Conservation (phyloP, 2,113 vertebrate genomes). For the Seriola quinqueradiata region DNA sequence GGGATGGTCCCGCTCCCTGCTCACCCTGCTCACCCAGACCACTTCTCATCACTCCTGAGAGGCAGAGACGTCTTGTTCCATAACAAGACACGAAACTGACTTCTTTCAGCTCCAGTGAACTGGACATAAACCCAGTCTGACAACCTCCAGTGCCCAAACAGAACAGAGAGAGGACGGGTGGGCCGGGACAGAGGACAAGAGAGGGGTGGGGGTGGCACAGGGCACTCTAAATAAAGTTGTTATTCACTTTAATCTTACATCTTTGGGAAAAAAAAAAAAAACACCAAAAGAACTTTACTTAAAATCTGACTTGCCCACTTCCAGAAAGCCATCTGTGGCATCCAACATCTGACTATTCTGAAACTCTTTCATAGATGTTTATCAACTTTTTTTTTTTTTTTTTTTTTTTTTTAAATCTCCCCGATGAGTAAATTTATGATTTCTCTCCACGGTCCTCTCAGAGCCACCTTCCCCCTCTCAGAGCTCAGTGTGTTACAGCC, state of each 20-base stretch:
- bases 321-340: slow-evolving; percentile 15
- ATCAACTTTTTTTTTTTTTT: slow-evolving; percentile 76
- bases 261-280: neutral
- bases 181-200: slow-evolving; percentile 66
- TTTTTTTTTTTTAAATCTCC: neutral
- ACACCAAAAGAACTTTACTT: slow-evolving; percentile 5
- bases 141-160: slow-evolving; percentile 85
- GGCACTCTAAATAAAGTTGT: slow-evolving; percentile 79
- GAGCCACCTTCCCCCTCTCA: slow-evolving; percentile 89
- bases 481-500: slow-evolving; percentile 94
- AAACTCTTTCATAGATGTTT: slow-evolving; percentile 87
- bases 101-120: slow-evolving; percentile 90
- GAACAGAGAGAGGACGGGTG: slow-evolving; percentile 79
- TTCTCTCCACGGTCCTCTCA: slow-evolving; percentile 88
- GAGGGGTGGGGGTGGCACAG: slow-evolving; percentile 72
- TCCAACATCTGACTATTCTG: slow-evolving; percentile 53
- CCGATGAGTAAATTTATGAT: slow-evolving; percentile 87
- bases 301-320: slow-evolving; percentile 7
- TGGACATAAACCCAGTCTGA: slow-evolving; percentile 85
- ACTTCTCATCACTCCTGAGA: slow-evolving; percentile 80
- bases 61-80: slow-evolving; percentile 86
- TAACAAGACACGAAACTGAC: slow-evolving; percentile 89
- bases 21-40: slow-evolving; percentile 70
- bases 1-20: slow-evolving; percentile 73
- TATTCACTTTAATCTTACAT: slow-evolving; percentile 66